These are phyloP conservation scores for Stictocephala bisonia DNA, from an alignment of 2,888 invertebrate species.

Conservation along the genomic window DNA sequence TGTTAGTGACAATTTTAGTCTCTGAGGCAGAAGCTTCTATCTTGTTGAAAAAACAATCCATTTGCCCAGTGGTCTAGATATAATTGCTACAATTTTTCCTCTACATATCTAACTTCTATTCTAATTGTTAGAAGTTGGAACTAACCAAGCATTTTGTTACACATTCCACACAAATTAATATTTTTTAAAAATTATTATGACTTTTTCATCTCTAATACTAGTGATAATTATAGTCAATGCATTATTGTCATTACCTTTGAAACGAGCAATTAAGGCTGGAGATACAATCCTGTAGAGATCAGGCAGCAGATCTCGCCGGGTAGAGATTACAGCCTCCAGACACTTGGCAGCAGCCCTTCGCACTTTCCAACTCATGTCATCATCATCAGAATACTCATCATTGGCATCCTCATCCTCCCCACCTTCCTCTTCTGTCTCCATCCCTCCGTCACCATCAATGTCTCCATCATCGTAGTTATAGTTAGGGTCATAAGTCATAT, in stretches of 20 bases:
- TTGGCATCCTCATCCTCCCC: conserved; percentile 81
- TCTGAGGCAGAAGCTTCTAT: no score
- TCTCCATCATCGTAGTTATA: conserved; percentile 97
- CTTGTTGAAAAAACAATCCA: no score
- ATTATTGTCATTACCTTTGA: conserved; percentile 90
- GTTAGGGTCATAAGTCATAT: conserved; percentile 97
- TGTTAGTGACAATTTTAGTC: no score
- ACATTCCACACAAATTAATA: background rate
- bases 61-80: no score
- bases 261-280: conserved; percentile 90
- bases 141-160: no score
- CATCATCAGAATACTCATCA: conserved; percentile 98
- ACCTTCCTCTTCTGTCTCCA: conserved; percentile 76
- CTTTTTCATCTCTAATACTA: background rate
- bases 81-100: no score
- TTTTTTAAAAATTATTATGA: background rate
- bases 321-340: conserved; percentile 93
- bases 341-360: conserved; percentile 97
- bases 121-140: no score
- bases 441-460: conserved; percentile 73
- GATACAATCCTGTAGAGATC: conserved; percentile 92
- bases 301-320: conserved; percentile 89
- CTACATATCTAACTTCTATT: no score
- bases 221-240: background rate
- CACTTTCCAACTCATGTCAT: conserved; percentile 99